Evolutionary conservation across 2,797 vertebrate species (phyloP).

Genomic region (Phoxinus dragarum): DNA sequence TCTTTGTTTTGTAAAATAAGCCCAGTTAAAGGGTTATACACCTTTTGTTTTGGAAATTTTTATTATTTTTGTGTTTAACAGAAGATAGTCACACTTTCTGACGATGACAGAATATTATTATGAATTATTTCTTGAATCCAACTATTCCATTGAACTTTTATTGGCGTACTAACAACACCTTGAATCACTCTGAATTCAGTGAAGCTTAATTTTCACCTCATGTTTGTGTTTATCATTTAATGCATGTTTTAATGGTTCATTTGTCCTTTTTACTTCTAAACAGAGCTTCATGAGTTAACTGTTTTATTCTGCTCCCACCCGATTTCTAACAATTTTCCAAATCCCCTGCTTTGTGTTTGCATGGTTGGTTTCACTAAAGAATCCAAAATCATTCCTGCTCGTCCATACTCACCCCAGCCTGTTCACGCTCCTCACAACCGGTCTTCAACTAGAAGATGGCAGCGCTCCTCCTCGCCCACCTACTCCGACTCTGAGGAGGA

Average conservation of each 20-base stretch:
- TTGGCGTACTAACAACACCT: background rate
- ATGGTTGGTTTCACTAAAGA: constrained; percentile 80
- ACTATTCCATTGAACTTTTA: background rate
- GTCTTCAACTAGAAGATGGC: constrained; percentile 67
- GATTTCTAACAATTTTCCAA: constrained; percentile 63
- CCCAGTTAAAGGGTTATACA: background rate
- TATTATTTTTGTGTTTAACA: background rate
- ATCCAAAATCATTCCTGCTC: constrained; percentile 61
- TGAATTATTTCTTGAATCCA: background rate
- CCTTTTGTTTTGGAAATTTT: background rate
- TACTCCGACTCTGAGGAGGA: constrained; percentile 59
- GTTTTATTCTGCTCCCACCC: constrained; percentile 49
- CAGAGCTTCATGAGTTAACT: constrained; percentile 21
- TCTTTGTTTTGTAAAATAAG: background rate
- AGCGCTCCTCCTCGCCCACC: constrained; percentile 61
- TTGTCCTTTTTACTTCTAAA: constrained; percentile 2
- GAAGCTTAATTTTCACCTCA: background rate
- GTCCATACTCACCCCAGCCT: constrained; percentile 59
- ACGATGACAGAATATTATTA: background rate
- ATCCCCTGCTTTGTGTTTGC: constrained; percentile 80
- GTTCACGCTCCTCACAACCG: constrained; percentile 56
- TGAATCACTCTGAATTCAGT: constrained; percentile 1
- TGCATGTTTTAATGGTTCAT: background rate
- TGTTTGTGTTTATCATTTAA: background rate
- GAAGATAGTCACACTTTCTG: background rate